Conservation (phyloP, 2,888 invertebrate genomes). For the Cecidostiba fungosa region DNA sequence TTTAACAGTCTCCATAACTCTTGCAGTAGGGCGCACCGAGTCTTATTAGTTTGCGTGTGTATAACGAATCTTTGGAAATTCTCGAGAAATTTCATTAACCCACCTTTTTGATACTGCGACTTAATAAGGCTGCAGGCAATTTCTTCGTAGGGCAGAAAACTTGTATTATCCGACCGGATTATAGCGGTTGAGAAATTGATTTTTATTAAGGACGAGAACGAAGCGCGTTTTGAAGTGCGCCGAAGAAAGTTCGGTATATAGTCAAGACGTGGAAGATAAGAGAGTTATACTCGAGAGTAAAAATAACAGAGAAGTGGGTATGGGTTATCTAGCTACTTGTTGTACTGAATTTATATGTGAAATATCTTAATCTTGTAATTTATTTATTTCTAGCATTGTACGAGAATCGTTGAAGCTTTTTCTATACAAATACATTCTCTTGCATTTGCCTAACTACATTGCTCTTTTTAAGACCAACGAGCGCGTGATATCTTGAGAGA, state of each 20-base stretch:
- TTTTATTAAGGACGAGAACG: constrained; percentile 25
- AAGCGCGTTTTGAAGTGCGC: neutral
- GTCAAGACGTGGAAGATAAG: neutral
- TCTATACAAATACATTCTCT: no score
- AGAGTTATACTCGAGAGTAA: neutral
- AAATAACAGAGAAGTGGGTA: neutral
- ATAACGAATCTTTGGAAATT: constrained; percentile 21
- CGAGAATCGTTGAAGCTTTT: no score
- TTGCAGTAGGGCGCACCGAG: neutral
- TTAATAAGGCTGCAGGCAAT: constrained; percentile 12
- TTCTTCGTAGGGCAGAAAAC: neutral
- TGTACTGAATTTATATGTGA: no score
- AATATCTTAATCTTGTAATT: no score
- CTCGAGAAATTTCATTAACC: constrained; percentile 14
- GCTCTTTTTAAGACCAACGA: neutral
- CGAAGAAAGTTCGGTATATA: neutral
- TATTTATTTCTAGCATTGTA: no score
- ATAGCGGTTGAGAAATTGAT: constrained; percentile 31
- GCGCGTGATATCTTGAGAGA: neutral
- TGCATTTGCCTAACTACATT: no score
- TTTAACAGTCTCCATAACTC: constrained; percentile 1
- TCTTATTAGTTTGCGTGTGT: neutral
- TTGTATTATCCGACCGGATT: constrained; percentile 29
- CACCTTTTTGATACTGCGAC: constrained; percentile 21
- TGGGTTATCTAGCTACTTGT: no score